Conservation (phyloP, 2,888 invertebrate species). For the Catocala sponsa region DNA sequence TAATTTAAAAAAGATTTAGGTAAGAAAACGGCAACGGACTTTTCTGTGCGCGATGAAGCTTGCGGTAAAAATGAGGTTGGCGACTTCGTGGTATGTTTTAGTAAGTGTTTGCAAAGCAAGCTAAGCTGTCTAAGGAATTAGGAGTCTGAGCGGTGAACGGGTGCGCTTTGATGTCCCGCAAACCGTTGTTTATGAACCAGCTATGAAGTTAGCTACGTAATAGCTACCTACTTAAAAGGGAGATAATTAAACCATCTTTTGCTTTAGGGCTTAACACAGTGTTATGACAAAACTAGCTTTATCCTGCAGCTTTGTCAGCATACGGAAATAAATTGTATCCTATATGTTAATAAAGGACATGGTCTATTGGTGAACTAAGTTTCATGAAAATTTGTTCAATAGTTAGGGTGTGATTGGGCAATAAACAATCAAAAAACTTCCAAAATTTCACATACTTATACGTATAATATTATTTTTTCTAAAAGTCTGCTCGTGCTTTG, state of each 20-base stretch:
- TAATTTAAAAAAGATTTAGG: fast-evolving
- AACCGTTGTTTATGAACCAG: slow-evolving; percentile 32
- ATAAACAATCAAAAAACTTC: too few relatives aligned
- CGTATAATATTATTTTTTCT: too few relatives aligned
- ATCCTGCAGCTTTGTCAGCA: too few relatives aligned
- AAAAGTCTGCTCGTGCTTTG: too few relatives aligned
- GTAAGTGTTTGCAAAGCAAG: slow-evolving; percentile 53
- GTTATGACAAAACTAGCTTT: too few relatives aligned
- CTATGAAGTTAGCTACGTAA: slow-evolving; percentile 14
- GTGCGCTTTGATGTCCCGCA: slow-evolving; percentile 49
- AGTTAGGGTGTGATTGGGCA: too few relatives aligned
- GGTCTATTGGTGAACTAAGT: too few relatives aligned
- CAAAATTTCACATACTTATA: too few relatives aligned
- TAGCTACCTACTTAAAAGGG: not conserved
- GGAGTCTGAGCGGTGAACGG: slow-evolving; percentile 43
- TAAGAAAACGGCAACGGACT: slow-evolving; percentile 14
- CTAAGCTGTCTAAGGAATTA: slow-evolving; percentile 57
- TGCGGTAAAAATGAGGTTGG: slow-evolving; percentile 17
- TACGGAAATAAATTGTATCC: too few relatives aligned
- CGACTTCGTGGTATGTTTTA: slow-evolving; percentile 16
- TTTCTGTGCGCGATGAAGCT: not conserved
- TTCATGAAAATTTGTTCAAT: too few relatives aligned
- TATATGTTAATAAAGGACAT: too few relatives aligned
- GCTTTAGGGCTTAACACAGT: not conserved
- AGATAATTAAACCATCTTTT: not conserved